Evolutionary conservation across 1,140 invertebrate species (phyloP), one percentile per base, ranked within the genome.

Genomic region (Apis mellifera): DNA sequence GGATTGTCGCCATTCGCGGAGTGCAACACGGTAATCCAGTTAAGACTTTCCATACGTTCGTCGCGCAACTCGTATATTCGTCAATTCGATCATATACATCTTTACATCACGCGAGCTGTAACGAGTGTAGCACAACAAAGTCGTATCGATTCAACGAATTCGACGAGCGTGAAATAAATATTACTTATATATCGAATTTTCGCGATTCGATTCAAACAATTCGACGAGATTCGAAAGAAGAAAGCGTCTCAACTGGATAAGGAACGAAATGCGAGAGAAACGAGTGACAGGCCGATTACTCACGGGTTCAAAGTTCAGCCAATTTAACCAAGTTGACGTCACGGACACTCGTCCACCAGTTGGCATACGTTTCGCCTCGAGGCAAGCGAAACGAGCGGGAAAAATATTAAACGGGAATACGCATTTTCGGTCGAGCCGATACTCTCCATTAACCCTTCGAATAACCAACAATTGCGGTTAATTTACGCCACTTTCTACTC

Each of bases 261-360:
- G 66, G 79, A 81, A 59, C 54, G 83, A 70, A 73, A 64, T 48
- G 23, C 42, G 73, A 76, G 73, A 76, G 73, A 60, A 79, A 72
- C 64, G 77, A 62, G 32, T 78, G 89, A 88, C 88, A 90, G 83
- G 76, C 80, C 89, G 90, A 91, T 92, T 90, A 88, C 84, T 90
- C 84, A 77, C 75, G 69, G 72, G 88, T 87, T 90, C 87, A 87
- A 91, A 91, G 91, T 92, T 92, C 90, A 89, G 82, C 81, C 90
- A 91, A 91, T 90, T 91, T 86, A 90, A 85, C 84, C 59, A 65
- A 75, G 84, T 84, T 88, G 89, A 91, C 88, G 86, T 90, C 84
- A 89, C 83, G 77, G 70, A 73, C 79, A 84, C 85, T 84, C 84
- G 82, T 85, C 70, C 80, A 78, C 73, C 74, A 72, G 68, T 83